These are phyloP conservation scores for Exaiptasia diaphana DNA, from an alignment of 64 coral and sea anemone genomes.

Conservation along the genomic window DNA sequence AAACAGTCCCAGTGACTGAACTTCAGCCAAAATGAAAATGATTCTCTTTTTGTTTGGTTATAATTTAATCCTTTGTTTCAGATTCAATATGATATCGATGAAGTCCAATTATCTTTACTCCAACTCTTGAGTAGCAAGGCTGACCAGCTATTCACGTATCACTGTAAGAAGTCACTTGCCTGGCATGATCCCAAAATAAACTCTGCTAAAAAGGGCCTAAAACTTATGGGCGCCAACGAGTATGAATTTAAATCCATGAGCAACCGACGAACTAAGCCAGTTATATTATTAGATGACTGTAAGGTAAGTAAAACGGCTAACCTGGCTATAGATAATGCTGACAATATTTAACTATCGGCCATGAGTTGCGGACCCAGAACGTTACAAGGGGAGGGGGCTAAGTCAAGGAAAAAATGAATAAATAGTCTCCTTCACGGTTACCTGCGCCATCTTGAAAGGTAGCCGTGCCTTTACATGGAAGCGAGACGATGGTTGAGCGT, in stretches of 20 bases:
- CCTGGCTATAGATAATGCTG: too few species aligned
- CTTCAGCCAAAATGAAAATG: neutral
- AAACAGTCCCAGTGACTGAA: too few species aligned
- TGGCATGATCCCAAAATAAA: constrained; percentile 8
- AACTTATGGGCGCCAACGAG: constrained; percentile 38
- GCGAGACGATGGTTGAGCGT: too few species aligned
- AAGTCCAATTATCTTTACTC: constrained; percentile 44
- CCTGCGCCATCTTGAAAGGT: too few species aligned
- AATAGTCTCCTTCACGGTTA: too few species aligned
- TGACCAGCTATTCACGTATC: constrained; percentile 31
- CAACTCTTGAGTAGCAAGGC: constrained; percentile 56
- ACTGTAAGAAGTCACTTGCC: constrained; percentile 58
- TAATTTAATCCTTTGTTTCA: neutral
- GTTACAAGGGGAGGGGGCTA: too few species aligned
- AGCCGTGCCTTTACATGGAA: too few species aligned
- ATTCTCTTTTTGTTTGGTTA: neutral
- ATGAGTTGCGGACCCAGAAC: too few species aligned
- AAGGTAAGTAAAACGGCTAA: constrained; percentile 44
- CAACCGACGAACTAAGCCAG: constrained; percentile 38
- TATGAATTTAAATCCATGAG: constrained; percentile 50
- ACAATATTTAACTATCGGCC: too few species aligned
- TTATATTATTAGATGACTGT: constrained; percentile 47
- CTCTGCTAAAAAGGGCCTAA: constrained; percentile 35
- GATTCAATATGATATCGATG: constrained; percentile 60
- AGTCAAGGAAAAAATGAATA: too few species aligned